A percentile compares a stretch with the other conserved stretches of the same genome.
Evolutionary conservation across 2,888 invertebrate genomes (phyloP).

Genomic region (Brachyptera risi): DNA sequence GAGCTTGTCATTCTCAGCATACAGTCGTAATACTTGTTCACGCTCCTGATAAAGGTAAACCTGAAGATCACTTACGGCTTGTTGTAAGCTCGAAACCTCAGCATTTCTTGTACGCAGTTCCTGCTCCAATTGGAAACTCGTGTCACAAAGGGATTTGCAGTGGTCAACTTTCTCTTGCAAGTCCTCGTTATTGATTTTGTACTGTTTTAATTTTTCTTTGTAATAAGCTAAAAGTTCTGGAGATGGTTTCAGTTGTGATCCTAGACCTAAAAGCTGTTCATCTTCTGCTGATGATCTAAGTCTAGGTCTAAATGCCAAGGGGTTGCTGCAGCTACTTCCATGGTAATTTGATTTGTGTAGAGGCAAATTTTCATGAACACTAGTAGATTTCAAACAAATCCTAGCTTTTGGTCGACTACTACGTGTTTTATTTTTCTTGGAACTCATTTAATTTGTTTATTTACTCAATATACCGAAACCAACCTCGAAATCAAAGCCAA

Average conservation of each 20-base stretch:
- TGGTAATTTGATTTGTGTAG: no score
- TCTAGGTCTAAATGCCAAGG: no score
- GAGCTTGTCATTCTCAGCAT: conserved; percentile 46
- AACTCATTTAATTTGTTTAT: no score
- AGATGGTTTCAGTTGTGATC: conserved; percentile 3
- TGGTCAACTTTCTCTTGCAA: conserved; percentile 12
- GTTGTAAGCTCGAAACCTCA: conserved; percentile 45
- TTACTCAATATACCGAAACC: no score
- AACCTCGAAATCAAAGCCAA: no score
- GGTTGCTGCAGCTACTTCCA: no score
- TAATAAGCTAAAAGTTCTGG: conserved; percentile 9
- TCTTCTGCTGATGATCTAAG: no score
- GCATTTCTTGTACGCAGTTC: conserved; percentile 43
- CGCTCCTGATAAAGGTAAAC: conserved; percentile 45
- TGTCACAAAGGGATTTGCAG: conserved; percentile 22
- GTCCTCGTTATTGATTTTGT: background rate
- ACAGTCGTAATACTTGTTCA: conserved; percentile 44
- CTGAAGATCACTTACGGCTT: conserved; percentile 47
- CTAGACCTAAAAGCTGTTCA: no score
- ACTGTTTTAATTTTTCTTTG: background rate
- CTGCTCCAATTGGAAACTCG: conserved; percentile 43
- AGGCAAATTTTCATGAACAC: no score
- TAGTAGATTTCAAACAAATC: no score
- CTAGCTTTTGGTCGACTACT: no score
- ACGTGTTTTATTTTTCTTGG: no score